phyloP scores from a whole-genome alignment of 1,140 invertebrate genomes.

The Rhyzopertha dominica region DNA sequence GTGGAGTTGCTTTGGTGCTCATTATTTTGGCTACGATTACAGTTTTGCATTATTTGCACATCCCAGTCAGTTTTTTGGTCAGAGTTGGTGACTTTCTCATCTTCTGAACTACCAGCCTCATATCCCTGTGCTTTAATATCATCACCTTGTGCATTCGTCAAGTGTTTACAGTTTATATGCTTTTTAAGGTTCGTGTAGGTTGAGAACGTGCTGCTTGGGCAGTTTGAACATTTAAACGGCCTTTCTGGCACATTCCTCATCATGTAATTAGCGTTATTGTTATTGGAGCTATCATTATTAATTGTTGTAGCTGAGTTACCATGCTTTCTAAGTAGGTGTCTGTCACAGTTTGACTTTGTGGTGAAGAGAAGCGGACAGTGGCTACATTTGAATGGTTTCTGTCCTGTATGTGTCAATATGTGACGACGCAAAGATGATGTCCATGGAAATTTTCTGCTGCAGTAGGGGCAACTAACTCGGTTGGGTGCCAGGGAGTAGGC shows the following conservation, averaged over 20 bases:
- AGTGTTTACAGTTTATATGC: conserved; percentile 68
- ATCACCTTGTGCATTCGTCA: conserved; percentile 44
- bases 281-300: conserved; percentile 30
- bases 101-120: conserved; percentile 46
- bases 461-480: conserved; percentile 86
- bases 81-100: conserved; percentile 42
- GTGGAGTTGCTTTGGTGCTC: conserved; percentile 12
- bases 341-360: conserved; percentile 95
- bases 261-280: conserved; percentile 47
- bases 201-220: conserved; percentile 80
- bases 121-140: conserved; percentile 44
- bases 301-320: conserved; percentile 48
- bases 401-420: conserved; percentile 89
- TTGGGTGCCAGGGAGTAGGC: conserved; percentile 94
- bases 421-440: conserved; percentile 87
- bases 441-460: conserved; percentile 92
- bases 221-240: conserved; percentile 78
- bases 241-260: conserved; percentile 71
- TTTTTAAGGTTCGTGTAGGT: conserved; percentile 74
- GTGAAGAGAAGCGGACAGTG: conserved; percentile 90
- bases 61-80: conserved; percentile 37
- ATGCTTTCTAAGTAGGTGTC: conserved; percentile 87
- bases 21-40: conserved; percentile 21
- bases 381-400: conserved; percentile 93
- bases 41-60: conserved; percentile 24